Evolutionary conservation across 2,888 invertebrate genomes (phyloP).

Genomic region (Crocallis elinguaria): DNA sequence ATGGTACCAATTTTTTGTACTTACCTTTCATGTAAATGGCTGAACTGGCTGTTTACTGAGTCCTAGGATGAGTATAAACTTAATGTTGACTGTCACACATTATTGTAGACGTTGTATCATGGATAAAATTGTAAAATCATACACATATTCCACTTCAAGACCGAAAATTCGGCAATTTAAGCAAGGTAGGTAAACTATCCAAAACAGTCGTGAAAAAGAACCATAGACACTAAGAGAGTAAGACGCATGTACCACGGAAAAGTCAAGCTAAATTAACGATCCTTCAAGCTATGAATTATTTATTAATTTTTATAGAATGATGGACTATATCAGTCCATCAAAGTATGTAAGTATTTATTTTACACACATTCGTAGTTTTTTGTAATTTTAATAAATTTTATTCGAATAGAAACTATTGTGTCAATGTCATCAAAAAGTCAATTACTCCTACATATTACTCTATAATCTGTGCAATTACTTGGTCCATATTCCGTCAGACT

Average conservation of each 20-base stretch:
- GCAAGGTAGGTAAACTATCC: constrained; percentile 82
- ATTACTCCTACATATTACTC: too few relatives aligned
- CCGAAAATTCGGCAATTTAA: constrained; percentile 80
- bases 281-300: background rate
- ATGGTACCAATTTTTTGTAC: constrained; percentile 81
- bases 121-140: constrained; percentile 58
- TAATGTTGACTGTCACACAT: constrained; percentile 68
- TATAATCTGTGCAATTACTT: too few relatives aligned
- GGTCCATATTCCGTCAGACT: too few relatives aligned
- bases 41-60: constrained; percentile 67
- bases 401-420: too few relatives aligned
- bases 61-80: constrained; percentile 49
- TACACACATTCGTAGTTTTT: too few relatives aligned
- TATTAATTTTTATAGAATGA: too few relatives aligned
- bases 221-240: constrained; percentile 67
- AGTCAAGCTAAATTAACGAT: background rate
- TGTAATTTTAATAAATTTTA: too few relatives aligned
- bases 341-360: too few relatives aligned
- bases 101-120: constrained; percentile 58
- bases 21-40: constrained; percentile 85
- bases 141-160: constrained; percentile 68
- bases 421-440: too few relatives aligned
- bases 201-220: constrained; percentile 84
- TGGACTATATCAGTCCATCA: too few relatives aligned
- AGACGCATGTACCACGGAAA: constrained; percentile 14